Evolutionary conservation across 2,113 vertebrate species (phyloP), one percentile per base, ranked within the genome.

Genomic region (Balaeniceps rex): DNA sequence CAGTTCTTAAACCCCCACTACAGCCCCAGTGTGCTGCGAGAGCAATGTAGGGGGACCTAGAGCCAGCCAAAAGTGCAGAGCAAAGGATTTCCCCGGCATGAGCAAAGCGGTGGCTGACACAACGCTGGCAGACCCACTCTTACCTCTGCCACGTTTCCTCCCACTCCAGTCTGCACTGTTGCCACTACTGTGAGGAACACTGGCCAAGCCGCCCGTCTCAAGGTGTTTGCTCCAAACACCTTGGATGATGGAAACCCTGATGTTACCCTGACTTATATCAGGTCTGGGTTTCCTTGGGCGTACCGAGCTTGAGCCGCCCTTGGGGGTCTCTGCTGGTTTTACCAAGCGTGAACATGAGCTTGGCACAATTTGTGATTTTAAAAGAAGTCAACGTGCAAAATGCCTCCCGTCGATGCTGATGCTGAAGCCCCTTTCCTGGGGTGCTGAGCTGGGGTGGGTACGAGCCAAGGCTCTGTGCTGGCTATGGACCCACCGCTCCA

Each of bases 401-500:
- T 10, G 38, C 4, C 18, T 81, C n/a, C 29, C 0, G 0, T 22
- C 21, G 31, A 21, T 36, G 66, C 21, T 31, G 52, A 34, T 3
- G 13, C 2, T 22, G 40, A 46, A 65, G 44, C 31, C 52, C 51
- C 44, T 58, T 44, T 65, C 42, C 6, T 26, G 46, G 36, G 36
- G 22, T 0, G 14, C 68, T 40, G 52, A n/a, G 71, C 24, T 60
- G 71, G 26, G 31, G 44, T 14, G 44, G 33, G 14, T 14, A 22
- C 38, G 21, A 93, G 29, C 15, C 42, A 11, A 28, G 71, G 68
- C 28, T 94, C 52, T 51, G 4, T 7, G 15, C 65, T 58, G 72
- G 26, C 60, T 55, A 0, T 33, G 58, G 61, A 57, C 10, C 29
- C 70, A 33, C 17, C 34, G 12, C 12, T 31, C 12, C 47, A 29